Base-by-base conservation (phyloP, 2,113 vertebrate species). In the Sinocyclocheilus grahami region DNA sequence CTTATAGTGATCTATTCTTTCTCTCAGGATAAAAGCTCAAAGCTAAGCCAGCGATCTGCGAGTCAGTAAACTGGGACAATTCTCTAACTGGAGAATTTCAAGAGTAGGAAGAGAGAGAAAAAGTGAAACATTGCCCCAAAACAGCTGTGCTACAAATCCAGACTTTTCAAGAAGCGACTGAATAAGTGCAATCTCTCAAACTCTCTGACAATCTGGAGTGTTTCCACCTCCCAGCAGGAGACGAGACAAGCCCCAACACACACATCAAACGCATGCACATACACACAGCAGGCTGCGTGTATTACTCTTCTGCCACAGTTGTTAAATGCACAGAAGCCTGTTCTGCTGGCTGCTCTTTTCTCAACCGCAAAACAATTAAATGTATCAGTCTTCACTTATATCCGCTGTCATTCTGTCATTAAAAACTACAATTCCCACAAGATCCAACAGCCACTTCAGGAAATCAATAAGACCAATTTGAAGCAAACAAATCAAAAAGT, bases 61-160 rank as follows among this genome's bases (percentile, higher is more conserved):
- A 78, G 16, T 78, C 77, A 37, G 51, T 78, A 78, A 78, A 78
- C 77, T 58, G 77, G 51, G 77, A 37, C 27, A 5, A 60, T 37
- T 58, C 53, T 78, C 78, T 24, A 39, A 80, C 78, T 46, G 33
- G 33, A 63, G 20, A 80, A 62, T 42, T 42, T 63, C 11, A 80
- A 27, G 48, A 33, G 48, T 33, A 78, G 18, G 48, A 18, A 58
- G 27, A 14, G 42, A 55, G 4, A 33, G 20, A 55, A 20, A 33
- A 27, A 27, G 11, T 27, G 3, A 63, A 27, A 81, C 13, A 63
- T 65, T 27, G 13, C 58, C 42, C 33, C 37, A 42, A 62, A 37
- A 62, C 11, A 24, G 3, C 33, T n/a, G 58, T n/a, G 20, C 53
- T 62, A 22, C 1, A 58, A 63, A 63, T 42, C n/a, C 39, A 46